Base-by-base conservation (phyloP, 1,140 invertebrate genomes). In the Reticulitermes speratus region DNA sequence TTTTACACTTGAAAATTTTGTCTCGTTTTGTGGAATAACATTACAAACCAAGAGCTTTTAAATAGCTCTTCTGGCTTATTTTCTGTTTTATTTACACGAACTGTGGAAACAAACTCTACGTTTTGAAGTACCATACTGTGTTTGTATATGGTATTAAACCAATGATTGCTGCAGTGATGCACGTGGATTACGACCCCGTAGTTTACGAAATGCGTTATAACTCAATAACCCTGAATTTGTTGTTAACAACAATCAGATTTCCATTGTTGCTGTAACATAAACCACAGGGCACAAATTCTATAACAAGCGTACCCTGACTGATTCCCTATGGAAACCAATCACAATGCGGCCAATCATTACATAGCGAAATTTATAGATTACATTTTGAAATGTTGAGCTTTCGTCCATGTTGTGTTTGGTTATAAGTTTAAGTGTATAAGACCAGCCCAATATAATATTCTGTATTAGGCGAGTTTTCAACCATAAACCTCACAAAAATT, bases 201-300 rank as follows among this genome's bases (percentile, higher is more conserved):
- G 65, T 75, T 75, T 30, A 75, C 65, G 65, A 75, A 75, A 75
- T 75, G 65, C 25, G 8, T 75, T 75, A 75, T 75, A 75, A 75
- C 65, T 75, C 65, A 25, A 75, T 75, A 75, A 75, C 65, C 65
- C 65, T n/a, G 25, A 75, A 25, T 25, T 75, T 75, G n/a, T 75
- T 2, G n/a, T 75, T 75, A 75, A 30, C 65, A 75, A 75, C 65
- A 75, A 75, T 75, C 65, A 30, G 65, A 16, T 75, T 75, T 8
- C 65, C n/a, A 75, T 75, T 75, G n/a, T 75, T 75, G n/a, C 25
- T 25, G 65, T 6, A 30, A 30, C 25, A 75, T 75, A 75, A 75
- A 75, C 25, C n/a, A 75, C n/a, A 30, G 65, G 55, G n/a, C 65
- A 30, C 65, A 75, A 30, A 75, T 75, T 75, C 65, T 75, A 30